Conservation (phyloP, 1,140 invertebrate species). For the Carposina sasakii region DNA sequence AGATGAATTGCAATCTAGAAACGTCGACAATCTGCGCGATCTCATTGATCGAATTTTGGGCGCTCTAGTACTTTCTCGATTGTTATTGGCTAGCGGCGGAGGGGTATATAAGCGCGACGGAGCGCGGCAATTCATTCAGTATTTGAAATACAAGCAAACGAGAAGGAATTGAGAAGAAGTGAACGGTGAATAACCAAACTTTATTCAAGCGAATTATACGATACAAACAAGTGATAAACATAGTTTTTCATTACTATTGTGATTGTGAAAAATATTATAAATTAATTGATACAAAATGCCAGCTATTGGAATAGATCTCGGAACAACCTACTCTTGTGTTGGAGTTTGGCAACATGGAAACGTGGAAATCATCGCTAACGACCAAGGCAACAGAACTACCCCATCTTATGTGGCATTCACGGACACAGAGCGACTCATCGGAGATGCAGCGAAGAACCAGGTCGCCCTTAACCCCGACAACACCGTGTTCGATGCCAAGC, state of each 20-base stretch:
- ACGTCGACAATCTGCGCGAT: constrained; percentile 16
- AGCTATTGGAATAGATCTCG: constrained; percentile 82
- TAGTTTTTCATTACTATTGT: background rate
- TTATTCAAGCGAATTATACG: background rate
- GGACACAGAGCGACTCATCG: constrained; percentile 89
- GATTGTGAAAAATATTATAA: background rate
- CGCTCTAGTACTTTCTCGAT: constrained; percentile 34
- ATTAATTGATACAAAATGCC: constrained; percentile 55
- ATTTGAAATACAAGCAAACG: constrained; percentile 34
- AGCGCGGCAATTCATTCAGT: constrained; percentile 38
- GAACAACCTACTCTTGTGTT: constrained; percentile 86
- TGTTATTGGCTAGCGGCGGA: constrained; percentile 22
- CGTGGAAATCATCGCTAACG: constrained; percentile 95
- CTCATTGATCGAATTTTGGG: constrained; percentile 25
- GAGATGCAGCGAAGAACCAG: constrained; percentile 84
- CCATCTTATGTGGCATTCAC: constrained; percentile 93
- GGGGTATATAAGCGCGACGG: constrained; percentile 29
- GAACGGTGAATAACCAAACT: constrained; percentile 1
- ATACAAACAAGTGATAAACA: background rate
- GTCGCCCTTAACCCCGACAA: constrained; percentile 81
- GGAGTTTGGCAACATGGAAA: constrained; percentile 88
- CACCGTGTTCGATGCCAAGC: constrained; percentile 80
- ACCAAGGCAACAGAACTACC: constrained; percentile 93
- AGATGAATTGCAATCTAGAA: constrained; percentile 23
- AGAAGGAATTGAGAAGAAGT: constrained; percentile 23